Evolutionary conservation across 2,113 vertebrate species (phyloP).

Genomic region (Capreolus pygargus): DNA sequence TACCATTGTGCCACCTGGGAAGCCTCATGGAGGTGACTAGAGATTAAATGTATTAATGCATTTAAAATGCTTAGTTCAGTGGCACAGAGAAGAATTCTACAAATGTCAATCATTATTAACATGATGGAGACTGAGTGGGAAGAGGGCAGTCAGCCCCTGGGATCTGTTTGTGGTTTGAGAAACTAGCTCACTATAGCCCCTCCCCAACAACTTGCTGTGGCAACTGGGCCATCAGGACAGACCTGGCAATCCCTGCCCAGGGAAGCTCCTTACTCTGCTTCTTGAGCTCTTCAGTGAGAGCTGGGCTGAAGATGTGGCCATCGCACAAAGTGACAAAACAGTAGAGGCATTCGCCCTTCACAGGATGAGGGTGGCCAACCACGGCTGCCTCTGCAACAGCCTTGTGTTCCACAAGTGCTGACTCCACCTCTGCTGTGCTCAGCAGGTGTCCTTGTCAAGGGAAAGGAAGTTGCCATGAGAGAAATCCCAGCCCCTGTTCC

Average conservation of each 20-base stretch:
- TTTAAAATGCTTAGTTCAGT: neutral
- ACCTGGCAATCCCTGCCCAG: neutral
- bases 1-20: neutral
- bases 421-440: conserved; percentile 97
- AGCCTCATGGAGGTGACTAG: neutral
- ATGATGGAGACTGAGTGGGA: neutral
- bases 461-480: conserved; percentile 12
- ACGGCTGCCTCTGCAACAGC: conserved; percentile 91
- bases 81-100: conserved; percentile 24
- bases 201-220: neutral
- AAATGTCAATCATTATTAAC: neutral
- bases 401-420: conserved; percentile 90
- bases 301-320: conserved; percentile 84
- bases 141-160: neutral
- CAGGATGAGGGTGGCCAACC: conserved; percentile 91
- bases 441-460: conserved; percentile 89
- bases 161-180: neutral
- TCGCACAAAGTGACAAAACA: conserved; percentile 94
- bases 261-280: conserved; percentile 86
- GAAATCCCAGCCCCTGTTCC: neutral
- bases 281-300: conserved; percentile 88
- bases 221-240: neutral
- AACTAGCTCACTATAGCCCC: neutral
- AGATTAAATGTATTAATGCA: conserved; percentile 6
- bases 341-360: conserved; percentile 97